Percentiles rank a stretch among this genome's conserved stretches.
phyloP scores from a whole-genome alignment of 2,797 vertebrate genomes.

The Scarus forsteni region DNA sequence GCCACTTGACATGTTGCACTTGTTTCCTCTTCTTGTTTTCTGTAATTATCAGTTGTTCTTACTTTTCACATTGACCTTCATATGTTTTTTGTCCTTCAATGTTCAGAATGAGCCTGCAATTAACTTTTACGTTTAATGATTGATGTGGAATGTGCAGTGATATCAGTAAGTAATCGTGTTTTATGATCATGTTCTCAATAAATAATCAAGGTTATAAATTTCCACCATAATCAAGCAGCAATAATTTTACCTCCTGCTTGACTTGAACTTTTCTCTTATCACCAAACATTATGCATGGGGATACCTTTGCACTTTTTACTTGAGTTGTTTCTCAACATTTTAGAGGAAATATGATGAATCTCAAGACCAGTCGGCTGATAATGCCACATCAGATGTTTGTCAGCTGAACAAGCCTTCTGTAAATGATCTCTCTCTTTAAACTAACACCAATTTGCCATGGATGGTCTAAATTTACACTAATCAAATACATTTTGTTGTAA shows the following conservation, averaged over 20 bases:
- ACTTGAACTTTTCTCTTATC: background rate
- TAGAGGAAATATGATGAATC: background rate
- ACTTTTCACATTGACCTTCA: too few relatives aligned
- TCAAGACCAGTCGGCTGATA: conserved; percentile 5
- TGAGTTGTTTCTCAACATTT: background rate
- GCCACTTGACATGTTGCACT: too few relatives aligned
- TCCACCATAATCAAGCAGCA: too few relatives aligned
- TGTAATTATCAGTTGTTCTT: too few relatives aligned
- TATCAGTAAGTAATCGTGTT: too few relatives aligned
- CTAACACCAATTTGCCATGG: background rate
- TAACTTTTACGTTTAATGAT: too few relatives aligned
- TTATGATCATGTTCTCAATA: too few relatives aligned
- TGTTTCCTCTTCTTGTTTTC: too few relatives aligned
- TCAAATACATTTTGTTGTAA: background rate
- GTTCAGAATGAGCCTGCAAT: too few relatives aligned
- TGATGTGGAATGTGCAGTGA: too few relatives aligned
- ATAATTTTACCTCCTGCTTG: background rate
- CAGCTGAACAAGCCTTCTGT: conserved; percentile 1
- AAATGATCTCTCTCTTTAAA: conserved; percentile 14
- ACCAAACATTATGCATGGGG: background rate
- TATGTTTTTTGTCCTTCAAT: too few relatives aligned
- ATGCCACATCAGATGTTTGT: conserved; percentile 25
- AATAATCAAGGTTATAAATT: too few relatives aligned
- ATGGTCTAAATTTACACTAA: background rate
- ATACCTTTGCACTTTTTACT: background rate